Percentiles rank a stretch among this genome's conserved stretches.
Conservation (phyloP, 2,797 vertebrate species). For the Phaenicophaeus curvirostris region DNA sequence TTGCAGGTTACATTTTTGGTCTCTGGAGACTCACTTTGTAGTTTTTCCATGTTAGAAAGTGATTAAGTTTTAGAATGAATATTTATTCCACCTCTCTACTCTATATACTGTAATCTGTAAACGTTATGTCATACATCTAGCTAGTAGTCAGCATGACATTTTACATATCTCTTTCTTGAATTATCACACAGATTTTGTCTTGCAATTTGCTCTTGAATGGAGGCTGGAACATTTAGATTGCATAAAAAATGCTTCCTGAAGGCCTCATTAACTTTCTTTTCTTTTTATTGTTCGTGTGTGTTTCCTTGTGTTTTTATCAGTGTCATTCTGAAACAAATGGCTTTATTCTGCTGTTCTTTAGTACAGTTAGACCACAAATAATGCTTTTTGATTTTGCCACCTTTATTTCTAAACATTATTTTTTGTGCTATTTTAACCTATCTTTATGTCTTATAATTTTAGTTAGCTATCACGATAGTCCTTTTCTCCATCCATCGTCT, state of each 20-base stretch:
- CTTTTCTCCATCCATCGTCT: not conserved
- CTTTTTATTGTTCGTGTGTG: not conserved
- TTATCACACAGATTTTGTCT: conserved; percentile 32
- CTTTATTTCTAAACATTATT: not conserved
- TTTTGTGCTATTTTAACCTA: not conserved
- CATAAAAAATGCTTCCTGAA: conserved; percentile 4
- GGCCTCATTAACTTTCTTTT: conserved; percentile 11
- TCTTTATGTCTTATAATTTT: not conserved
- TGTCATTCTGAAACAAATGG: not conserved
- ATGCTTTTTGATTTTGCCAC: not conserved
- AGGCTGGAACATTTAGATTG: not conserved
- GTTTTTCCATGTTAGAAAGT: not conserved
- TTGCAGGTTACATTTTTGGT: not conserved
- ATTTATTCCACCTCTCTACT: not conserved
- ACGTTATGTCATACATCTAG: conserved; percentile 22
- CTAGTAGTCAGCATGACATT: conserved; percentile 12
- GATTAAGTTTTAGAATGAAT: conserved; percentile 22
- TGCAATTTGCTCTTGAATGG: conserved; percentile 7
- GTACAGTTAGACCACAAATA: not conserved
- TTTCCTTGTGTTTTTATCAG: conserved; percentile 17
- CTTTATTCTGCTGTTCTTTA: not conserved
- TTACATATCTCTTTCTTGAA: conserved; percentile 9
- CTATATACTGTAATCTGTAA: conserved; percentile 4
- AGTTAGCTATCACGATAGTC: not conserved
- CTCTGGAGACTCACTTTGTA: not conserved